Percentiles rank a stretch among this genome's conserved stretches.
These are phyloP conservation scores for Taphrorychus bicolor DNA, from an alignment of 2,888 invertebrate genomes.

Conservation along the genomic window DNA sequence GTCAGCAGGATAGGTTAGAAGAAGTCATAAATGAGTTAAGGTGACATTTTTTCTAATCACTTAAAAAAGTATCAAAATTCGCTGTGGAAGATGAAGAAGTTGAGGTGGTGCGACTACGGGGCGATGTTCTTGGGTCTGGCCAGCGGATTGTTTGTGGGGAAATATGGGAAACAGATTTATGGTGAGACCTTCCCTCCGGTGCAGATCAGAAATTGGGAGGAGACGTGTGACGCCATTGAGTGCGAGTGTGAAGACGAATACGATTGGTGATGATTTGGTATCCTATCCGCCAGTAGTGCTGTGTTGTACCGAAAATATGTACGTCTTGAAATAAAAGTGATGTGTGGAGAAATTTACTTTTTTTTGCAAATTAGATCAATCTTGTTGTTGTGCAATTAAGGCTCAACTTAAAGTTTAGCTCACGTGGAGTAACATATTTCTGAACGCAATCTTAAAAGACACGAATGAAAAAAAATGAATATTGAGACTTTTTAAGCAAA, in stretches of 20 bases:
- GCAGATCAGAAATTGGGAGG: conserved; percentile 26
- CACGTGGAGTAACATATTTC: no score
- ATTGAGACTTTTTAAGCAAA: no score
- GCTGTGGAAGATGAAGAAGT: conserved; percentile 11
- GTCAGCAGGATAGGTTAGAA: background rate
- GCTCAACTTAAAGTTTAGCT: no score
- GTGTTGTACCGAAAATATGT: background rate
- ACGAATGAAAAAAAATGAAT: no score
- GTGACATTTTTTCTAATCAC: conserved; percentile 2
- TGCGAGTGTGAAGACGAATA: conserved; percentile 26
- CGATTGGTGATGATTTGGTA: background rate
- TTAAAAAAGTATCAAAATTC: conserved; percentile 7
- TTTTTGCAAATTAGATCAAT: no score
- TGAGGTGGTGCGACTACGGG: conserved; percentile 21
- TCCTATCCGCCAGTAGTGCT: no score
- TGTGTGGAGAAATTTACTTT: background rate
- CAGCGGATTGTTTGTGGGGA: conserved; percentile 41
- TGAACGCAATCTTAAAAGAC: no score
- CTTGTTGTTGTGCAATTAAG: no score
- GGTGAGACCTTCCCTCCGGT: conserved; percentile 28
- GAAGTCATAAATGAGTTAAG: background rate
- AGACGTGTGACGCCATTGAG: conserved; percentile 13
- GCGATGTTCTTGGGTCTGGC: conserved; percentile 24
- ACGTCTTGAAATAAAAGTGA: background rate
- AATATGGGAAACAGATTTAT: conserved; percentile 41